These are phyloP conservation scores for Chrysolina americana DNA, from an alignment of 2,888 invertebrate species.

Conservation along the genomic window DNA sequence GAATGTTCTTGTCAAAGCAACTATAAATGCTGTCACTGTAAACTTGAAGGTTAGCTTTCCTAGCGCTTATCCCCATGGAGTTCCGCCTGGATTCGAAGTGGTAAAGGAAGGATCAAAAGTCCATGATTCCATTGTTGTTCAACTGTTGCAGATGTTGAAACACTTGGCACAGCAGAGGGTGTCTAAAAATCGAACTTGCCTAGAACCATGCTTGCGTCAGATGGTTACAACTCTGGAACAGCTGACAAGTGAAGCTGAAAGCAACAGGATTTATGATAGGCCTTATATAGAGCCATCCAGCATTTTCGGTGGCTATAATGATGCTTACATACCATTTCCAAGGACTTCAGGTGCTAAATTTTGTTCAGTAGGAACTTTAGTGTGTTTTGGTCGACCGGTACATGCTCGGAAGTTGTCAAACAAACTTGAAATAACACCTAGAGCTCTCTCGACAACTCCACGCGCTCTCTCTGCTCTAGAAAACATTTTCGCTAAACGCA, in stretches of 20 bases:
- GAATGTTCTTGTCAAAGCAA: slow-evolving; percentile 74
- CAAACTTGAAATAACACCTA: slow-evolving; percentile 84
- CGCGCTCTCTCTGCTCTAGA: slow-evolving; percentile 83
- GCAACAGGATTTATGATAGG: slow-evolving; percentile 65
- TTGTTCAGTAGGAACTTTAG: slow-evolving; percentile 88
- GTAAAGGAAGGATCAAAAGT: slow-evolving; percentile 75
- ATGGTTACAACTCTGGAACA: slow-evolving; percentile 77
- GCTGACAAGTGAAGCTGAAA: slow-evolving; percentile 73
- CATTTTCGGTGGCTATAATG: slow-evolving; percentile 71
- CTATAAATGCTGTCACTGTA: slow-evolving; percentile 72
- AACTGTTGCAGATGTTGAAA: slow-evolving; percentile 85
- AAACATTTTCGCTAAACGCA: slow-evolving; percentile 63
- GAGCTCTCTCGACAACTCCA: slow-evolving; percentile 86
- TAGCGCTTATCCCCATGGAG: slow-evolving; percentile 80
- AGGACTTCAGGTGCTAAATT: slow-evolving; percentile 94
- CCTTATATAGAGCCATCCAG: slow-evolving; percentile 57
- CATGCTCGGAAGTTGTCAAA: slow-evolving; percentile 77
- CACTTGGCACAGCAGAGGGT: slow-evolving; percentile 87
- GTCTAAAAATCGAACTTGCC: slow-evolving; percentile 87
- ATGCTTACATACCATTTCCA: slow-evolving; percentile 93
- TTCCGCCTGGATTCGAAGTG: slow-evolving; percentile 78
- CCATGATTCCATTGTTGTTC: slow-evolving; percentile 79
- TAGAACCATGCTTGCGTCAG: slow-evolving; percentile 88
- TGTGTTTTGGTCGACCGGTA: slow-evolving; percentile 86
- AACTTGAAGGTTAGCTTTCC: slow-evolving; percentile 81